Base-by-base conservation (phyloP, 2,113 vertebrate genomes). In the Odontophorus gujanensis region DNA sequence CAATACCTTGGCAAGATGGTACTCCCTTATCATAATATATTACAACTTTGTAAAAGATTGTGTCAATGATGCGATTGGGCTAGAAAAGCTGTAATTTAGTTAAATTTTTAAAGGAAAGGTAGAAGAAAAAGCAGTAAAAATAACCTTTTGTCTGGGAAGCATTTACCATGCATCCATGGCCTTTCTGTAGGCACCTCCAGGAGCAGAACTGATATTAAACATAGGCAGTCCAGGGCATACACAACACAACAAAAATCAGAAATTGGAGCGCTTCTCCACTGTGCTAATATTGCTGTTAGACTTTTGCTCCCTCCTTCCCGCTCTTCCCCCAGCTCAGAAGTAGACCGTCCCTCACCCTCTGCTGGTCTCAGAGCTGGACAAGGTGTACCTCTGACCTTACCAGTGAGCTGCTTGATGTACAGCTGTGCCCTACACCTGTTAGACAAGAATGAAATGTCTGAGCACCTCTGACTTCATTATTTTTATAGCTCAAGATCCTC, bases 11-110 rank as follows among this genome's bases (percentile, higher is more conserved):
- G 65, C 61, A 92, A 69, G 63, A 36, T 14, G 48, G 51, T 25
- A 82, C 38, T 90, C 34, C 72, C 74, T 50, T 81, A 73, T 90
- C 93, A 75, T 25, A 95, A 74, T 88, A 88, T 66, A 87, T 78
- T 90, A 69, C 38, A 80, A 80, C 21, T 90, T 71, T 47, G n/a
- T 45, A 58, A 91, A 79, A 84, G 90, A 67, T 3, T 8, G 22
- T 82, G 76, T 62, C 72, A 66, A 55, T 26, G 0, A 0, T 45
- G 90, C 32, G 30, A 14, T 3, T 3, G 8, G 67, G 40, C 45
- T 85, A 73, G 67, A 80, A 87, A 91, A 45, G 42, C 59, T 85
- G 66, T 26, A 79, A 89, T 91, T 89, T 87, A 32, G 62, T 85
- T 69, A 66, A 43, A 22, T 73, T 89, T 40, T 30, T 48, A 65